A percentile compares a stretch with the other conserved stretches of the same genome.
phyloP scores from a whole-genome alignment of 2,797 vertebrate genomes.

The Oreortyx pictus region DNA sequence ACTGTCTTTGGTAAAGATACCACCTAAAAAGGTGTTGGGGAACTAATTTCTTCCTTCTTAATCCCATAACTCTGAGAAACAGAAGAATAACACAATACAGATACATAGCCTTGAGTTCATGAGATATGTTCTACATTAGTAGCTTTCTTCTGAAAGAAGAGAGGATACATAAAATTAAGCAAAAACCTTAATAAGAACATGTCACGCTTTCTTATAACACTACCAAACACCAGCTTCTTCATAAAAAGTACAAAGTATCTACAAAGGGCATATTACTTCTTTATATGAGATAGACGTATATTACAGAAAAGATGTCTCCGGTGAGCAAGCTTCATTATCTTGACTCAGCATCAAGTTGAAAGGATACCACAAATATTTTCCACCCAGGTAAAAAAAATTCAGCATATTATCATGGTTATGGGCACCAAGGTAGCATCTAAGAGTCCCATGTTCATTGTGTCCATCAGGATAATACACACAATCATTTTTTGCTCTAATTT shows the following conservation, averaged over 20 bases:
- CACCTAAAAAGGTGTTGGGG: neutral
- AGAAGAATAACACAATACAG: neutral
- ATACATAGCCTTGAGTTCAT: neutral
- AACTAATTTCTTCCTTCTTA: conserved; percentile 1
- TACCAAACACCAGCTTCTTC: neutral
- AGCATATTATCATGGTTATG: neutral
- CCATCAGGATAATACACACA: neutral
- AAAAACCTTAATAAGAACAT: neutral
- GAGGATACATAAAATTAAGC: neutral
- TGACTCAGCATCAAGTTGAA: neutral
- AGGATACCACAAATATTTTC: neutral
- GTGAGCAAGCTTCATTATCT: neutral
- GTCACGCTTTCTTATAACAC: neutral
- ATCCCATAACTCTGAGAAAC: neutral
- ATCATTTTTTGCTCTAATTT: neutral
- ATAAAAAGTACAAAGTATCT: neutral
- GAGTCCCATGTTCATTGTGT: fast-evolving
- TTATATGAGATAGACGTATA: neutral
- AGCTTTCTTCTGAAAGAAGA: neutral
- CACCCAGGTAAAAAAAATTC: neutral
- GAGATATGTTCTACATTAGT: neutral
- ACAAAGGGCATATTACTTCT: neutral
- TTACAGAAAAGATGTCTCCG: neutral
- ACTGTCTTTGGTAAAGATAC: neutral
- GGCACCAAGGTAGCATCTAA: neutral